Base-by-base conservation (phyloP, 2,797 vertebrate genomes). In the Muscicapa striata region DNA sequence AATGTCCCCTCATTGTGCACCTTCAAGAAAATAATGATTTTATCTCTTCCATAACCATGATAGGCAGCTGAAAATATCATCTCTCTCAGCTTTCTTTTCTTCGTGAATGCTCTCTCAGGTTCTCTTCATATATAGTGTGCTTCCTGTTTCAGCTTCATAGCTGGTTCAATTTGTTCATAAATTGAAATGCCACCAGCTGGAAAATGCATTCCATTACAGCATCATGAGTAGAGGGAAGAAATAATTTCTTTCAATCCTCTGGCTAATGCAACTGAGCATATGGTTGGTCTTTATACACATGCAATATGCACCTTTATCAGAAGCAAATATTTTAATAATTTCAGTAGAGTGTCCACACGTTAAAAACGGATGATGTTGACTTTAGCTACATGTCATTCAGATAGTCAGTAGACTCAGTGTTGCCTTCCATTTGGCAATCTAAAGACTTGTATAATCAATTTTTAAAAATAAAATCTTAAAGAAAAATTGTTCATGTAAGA, bases 311-410 rank as follows among this genome's bases (percentile, higher is more conserved):
- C 19, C 15, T 52, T 84, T 10, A 75, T n/a, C 59, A 84, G 23
- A 79, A 68, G 43, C 49, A 34, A 80, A 22, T 73, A 23, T 59
- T 64, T 82, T 21, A 61, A 61, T 43, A 36, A 32, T 38, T 84
- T 52, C 51, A 69, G 11, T n/a, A 27, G 15, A 67, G 15, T 64
- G 1, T 4, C 19, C n/a, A 26, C 21, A 63, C 0, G 2, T 34
- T 91, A 49, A 82, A 70, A 78, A 36, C 5, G 21, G 12, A 22
- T 48, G 45, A 48, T 5, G 2, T 26, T 79, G 38, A 64, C 41
- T 67, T 79, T 9, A 40, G 23, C 12, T 90, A n/a, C 10, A 41
- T 32, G 10, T 52, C 34, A 57, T 78, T 76, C 41, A 55, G 10
- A 27, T 11, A 6, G 15, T n/a, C 18, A 64, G 30, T 51, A 67